Evolutionary conservation across 1,140 invertebrate species (phyloP), one percentile per base, ranked within the genome.

Genomic region (Leptopilina clavipes): DNA sequence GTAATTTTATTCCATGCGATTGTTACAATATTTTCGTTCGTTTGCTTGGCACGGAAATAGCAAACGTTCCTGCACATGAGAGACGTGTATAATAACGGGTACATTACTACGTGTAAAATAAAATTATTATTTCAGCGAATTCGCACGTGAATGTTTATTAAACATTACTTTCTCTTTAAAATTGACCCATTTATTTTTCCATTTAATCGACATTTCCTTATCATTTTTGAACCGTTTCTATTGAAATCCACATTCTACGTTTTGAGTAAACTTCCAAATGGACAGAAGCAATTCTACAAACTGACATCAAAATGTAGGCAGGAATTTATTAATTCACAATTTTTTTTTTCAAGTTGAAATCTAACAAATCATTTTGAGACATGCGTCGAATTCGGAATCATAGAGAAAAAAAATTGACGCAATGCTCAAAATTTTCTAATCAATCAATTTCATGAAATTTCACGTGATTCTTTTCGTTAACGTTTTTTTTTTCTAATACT

Each of bases 1-100:
- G 85, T 86, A 82, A 85, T 80, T 88, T 88, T 88, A 88, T 88
- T 88, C 83, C 83, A 83, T 86, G 78, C 86, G 80, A 83, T 83
- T 78, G 80, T 86, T 86, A 88, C 80, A 86, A 71, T 86, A 85
- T 82, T 80, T 73, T 83, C 85, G 76, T 72, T 76, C 82, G 76
- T 81, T 83, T 86, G 80, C 72, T 83, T 80, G 81, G 81, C 75
- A 77, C 76, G 82, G 82, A 84, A 31, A 81, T 82, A 76, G 80
- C 79, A 81, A 84, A 82, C 78, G 81, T 82, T 83, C 77, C 78
- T 77, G 83, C 74, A 80, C 77, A 81, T 79, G 72, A 25, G 72
- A 25, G 81, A 82, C 82, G 79, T 79, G 75, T 83, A 79, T 83
- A 77, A 81, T 73, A 79, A 78, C 76, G 74, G 78, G 65, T 78